A percentile compares a stretch with the other conserved stretches of the same genome.
These are phyloP conservation scores for Panthera uncia DNA, from an alignment of 2,113 vertebrate genomes.

Conservation along the genomic window DNA sequence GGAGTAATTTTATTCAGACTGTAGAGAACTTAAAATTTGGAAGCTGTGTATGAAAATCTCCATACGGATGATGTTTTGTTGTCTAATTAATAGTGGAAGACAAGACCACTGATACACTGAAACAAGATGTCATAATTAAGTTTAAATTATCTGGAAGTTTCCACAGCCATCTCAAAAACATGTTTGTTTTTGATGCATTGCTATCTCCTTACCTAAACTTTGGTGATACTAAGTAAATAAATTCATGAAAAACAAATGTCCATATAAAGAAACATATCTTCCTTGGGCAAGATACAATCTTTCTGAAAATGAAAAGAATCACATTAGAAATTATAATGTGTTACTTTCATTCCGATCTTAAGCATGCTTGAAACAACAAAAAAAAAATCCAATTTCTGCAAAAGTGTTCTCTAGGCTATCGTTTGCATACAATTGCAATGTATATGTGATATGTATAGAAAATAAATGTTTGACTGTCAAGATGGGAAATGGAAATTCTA, in stretches of 20 bases:
- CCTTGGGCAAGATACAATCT: constrained; percentile 71
- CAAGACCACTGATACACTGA: not conserved
- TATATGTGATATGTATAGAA: not conserved
- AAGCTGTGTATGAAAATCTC: not conserved
- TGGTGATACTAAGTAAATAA: constrained; percentile 64
- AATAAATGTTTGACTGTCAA: constrained; percentile 30
- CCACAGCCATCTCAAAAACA: not conserved
- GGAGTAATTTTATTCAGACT: not conserved
- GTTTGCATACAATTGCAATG: constrained; percentile 59
- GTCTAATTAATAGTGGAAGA: constrained; percentile 22
- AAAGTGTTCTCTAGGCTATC: constrained; percentile 55
- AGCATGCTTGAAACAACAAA: constrained; percentile 47
- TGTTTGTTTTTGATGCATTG: not conserved
- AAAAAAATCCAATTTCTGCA: constrained; percentile 44
- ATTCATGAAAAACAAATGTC: constrained; percentile 71
- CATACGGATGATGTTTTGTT: not conserved
- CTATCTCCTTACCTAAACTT: constrained; percentile 50
- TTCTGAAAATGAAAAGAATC: constrained; percentile 66
- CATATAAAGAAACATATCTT: constrained; percentile 62
- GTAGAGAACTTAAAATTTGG: not conserved
- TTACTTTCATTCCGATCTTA: constrained; percentile 68
- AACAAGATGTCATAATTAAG: not conserved
- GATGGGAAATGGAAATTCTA: constrained; percentile 33
- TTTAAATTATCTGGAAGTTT: constrained; percentile 46
- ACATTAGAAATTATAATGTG: constrained; percentile 71